Conservation (phyloP, 2,113 vertebrate genomes). For the Proterorhinus semilunaris region DNA sequence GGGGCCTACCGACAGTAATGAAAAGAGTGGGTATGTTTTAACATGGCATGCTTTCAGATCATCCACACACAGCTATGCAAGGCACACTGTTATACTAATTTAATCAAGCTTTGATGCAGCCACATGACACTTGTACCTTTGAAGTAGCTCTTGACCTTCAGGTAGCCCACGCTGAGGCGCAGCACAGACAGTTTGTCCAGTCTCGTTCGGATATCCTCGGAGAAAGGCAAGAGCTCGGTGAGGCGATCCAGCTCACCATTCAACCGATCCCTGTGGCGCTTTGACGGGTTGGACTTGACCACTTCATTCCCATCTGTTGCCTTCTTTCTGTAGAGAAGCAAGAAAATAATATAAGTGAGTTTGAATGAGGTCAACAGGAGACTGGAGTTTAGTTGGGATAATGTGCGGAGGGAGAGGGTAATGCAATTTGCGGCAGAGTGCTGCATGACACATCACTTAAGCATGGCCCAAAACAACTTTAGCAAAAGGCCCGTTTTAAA, state of each 20-base stretch:
- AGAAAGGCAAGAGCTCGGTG: constrained; percentile 78
- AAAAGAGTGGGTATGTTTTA: too few species aligned
- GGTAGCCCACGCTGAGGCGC: constrained; percentile 79
- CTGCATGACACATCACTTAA: constrained; percentile 24
- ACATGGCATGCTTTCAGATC: too few species aligned
- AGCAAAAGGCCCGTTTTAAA: constrained; percentile 1
- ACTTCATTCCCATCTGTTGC: constrained; percentile 28
- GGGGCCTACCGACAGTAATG: too few species aligned
- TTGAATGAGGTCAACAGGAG: background rate
- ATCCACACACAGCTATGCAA: too few species aligned
- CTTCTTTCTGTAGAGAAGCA: constrained; percentile 57
- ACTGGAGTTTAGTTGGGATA: constrained; percentile 5
- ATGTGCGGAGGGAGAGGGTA: background rate
- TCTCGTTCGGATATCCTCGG: constrained; percentile 67
- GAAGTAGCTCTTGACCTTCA: constrained; percentile 81
- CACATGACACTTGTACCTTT: constrained; percentile 55
- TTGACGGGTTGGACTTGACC: constrained; percentile 80
- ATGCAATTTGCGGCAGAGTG: background rate
- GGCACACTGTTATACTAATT: too few species aligned
- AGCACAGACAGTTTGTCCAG: constrained; percentile 84
- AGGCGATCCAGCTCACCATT: constrained; percentile 81
- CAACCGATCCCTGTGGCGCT: constrained; percentile 79
- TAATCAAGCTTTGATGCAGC: background rate
- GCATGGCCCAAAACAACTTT: constrained; percentile 5
- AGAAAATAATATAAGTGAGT: background rate